Base-by-base conservation (phyloP, 1,140 invertebrate genomes). In the Drosophila aff. region DNA sequence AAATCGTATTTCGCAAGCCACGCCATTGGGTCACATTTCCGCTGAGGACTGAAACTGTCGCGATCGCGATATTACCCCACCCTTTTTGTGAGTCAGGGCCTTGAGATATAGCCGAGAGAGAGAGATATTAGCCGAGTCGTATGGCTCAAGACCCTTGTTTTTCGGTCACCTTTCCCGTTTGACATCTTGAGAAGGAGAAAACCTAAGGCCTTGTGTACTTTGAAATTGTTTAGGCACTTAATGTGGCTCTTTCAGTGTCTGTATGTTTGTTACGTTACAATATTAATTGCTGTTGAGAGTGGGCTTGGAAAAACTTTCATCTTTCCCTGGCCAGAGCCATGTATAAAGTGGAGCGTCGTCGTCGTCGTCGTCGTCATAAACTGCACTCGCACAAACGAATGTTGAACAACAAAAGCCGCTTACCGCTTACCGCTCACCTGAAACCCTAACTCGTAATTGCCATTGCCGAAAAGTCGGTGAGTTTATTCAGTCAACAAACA, bases 401-500 rank as follows among this genome's bases (percentile, higher is more conserved):
- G 69, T 64, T 65, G 55, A 64, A 80, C 73, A 81, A 85, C 67
- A 81, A 84, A 84, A 84, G 81, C 81, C 50, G 73, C 77, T 84
- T 69, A 81, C 31, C 31, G 28, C 28, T 28, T 28, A 28, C 31
- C 8, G 28, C 28, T 28, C 1, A 28, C 21, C 18, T 38, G 11
- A 59, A 73, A 79, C 78, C 18, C 63, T 65, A 40, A 66, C 73
- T 73, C 77, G 79, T 85, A 85, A 85, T 85, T 86, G 82, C 75
- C 79, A 79, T 78, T 84, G 74, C 77, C 82, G 61, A 81, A 85
- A 86, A 85, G 28, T 18, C 38, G 31, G 49, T 50, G 26, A 52
- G 26, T 33, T 6, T 23, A 64, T 65, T 49, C 28, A 28, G 28
- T 31, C 3, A n/a, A 16, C 40, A 40, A 16, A 16, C 47, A 28